Evolutionary conservation across 1,140 invertebrate species (phyloP), one percentile per base, ranked within the genome.

Genomic region (Homalodisca vitripennis): DNA sequence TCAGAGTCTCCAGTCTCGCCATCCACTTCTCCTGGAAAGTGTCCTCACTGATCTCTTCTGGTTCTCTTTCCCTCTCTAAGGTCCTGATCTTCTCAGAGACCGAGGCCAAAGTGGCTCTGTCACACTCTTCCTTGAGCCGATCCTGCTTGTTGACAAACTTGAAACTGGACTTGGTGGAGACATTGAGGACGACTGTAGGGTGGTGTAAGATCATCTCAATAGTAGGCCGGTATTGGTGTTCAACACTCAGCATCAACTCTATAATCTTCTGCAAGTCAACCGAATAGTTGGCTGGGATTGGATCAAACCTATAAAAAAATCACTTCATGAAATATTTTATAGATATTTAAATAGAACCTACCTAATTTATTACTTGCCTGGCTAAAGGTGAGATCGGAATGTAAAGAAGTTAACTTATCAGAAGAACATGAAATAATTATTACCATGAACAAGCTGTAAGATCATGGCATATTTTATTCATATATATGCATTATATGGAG

Each of bases 121-220:
- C 53, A 68, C 64, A 64, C 41, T 72, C 70, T 62, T 46, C 46
- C 70, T 73, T 64, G 20, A 65, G 75, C 12, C 77, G 24, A 0
- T 67, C 65, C 0, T 67, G 67, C 1, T 77, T 77, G 70, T 74
- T 75, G 13, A 29, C 55, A 22, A 20, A 46, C 47, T 30, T 67
- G 2, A 75, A 78, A 65, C 75, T 79, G 10, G 76, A 77, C 1
- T 77, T 69, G 12, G 60, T 66, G 1, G 55, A 62, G 30, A 69
- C 41, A 41, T 72, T 51, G 3, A 53, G 66, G 53, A 83, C 75
- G 31, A 85, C 74, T 6, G 79, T 70, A 0, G 86, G 84, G 78
- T 88, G 84, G 26, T 81, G 79, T 3, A 86, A 75, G 17, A 88
- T 81, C 24, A 82, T 81, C 72, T 87, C 83, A 67, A 87, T 82